A percentile compares a stretch with the other conserved stretches of the same genome.
Conservation (phyloP, 2,113 vertebrate genomes). For the Meles meles region DNA sequence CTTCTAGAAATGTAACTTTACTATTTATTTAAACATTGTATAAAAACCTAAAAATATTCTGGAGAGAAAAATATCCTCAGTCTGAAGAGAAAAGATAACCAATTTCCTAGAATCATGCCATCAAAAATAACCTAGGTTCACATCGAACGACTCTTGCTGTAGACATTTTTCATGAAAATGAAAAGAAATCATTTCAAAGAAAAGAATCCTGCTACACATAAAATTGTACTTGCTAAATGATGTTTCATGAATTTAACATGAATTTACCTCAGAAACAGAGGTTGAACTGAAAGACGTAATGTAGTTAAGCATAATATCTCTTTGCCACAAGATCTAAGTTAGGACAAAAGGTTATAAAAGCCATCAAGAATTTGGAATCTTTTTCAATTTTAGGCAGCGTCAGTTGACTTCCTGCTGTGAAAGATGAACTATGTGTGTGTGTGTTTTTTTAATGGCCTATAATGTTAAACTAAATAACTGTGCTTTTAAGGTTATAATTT, state of each 20-base stretch:
- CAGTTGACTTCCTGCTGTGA: background rate
- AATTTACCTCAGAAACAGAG: background rate
- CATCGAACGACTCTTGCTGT: background rate
- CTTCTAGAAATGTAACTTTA: background rate
- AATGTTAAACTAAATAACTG: slow-evolving; percentile 6
- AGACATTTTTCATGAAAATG: background rate
- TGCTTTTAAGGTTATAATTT: background rate
- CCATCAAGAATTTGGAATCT: background rate
- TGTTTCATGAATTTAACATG: background rate
- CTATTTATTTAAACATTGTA: background rate
- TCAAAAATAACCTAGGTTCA: background rate
- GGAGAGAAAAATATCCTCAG: background rate
- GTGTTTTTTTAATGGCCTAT: background rate
- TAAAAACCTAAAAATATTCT: background rate
- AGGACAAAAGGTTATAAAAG: slow-evolving; percentile 9
- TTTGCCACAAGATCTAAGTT: background rate
- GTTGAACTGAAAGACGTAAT: background rate
- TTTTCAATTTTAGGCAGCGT: background rate
- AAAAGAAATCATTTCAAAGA: background rate
- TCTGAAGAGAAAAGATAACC: background rate
- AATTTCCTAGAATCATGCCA: background rate
- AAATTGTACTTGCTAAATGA: background rate
- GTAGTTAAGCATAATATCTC: background rate
- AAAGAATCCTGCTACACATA: background rate
- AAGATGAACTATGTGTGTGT: background rate